Conservation (phyloP, 2,888 invertebrate genomes). For the Microplitis deprimator region DNA sequence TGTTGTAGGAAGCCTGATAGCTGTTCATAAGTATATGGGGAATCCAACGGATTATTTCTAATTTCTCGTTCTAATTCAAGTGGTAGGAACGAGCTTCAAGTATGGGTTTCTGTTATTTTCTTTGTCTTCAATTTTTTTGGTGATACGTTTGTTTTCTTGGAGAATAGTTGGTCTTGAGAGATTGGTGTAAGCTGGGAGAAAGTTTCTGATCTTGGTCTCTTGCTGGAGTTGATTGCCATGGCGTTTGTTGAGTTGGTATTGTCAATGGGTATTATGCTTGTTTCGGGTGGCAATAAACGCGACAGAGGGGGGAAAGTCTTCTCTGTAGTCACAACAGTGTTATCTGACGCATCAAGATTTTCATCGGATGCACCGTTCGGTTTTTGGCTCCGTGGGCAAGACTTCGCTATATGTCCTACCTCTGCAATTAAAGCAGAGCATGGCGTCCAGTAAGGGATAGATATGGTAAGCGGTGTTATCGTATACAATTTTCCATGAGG, state of each 20-base stretch:
- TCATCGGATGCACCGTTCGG: too few relatives aligned
- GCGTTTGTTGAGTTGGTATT: neutral
- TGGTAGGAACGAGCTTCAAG: too few relatives aligned
- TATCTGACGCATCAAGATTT: too few relatives aligned
- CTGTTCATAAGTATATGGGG: neutral
- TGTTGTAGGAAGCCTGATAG: neutral
- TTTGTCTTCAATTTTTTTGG: too few relatives aligned
- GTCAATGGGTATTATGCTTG: neutral
- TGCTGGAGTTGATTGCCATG: neutral
- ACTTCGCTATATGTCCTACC: too few relatives aligned
- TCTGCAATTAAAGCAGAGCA: too few relatives aligned
- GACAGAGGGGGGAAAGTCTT: neutral
- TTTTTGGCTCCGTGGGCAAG: too few relatives aligned
- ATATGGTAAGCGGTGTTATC: constrained; percentile 11
- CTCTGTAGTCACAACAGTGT: neutral
- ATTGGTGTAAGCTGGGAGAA: neutral
- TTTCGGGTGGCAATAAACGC: neutral
- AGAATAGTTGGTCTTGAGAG: too few relatives aligned
- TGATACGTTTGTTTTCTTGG: too few relatives aligned
- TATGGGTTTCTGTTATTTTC: too few relatives aligned
- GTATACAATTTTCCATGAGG: constrained; percentile 12
- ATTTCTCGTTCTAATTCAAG: neutral
- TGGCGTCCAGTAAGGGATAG: too few relatives aligned
- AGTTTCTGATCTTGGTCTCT: neutral
- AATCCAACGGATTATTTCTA: neutral